Conservation (phyloP, 2,888 invertebrate genomes). For the Alviniconcha strummeri region DNA sequence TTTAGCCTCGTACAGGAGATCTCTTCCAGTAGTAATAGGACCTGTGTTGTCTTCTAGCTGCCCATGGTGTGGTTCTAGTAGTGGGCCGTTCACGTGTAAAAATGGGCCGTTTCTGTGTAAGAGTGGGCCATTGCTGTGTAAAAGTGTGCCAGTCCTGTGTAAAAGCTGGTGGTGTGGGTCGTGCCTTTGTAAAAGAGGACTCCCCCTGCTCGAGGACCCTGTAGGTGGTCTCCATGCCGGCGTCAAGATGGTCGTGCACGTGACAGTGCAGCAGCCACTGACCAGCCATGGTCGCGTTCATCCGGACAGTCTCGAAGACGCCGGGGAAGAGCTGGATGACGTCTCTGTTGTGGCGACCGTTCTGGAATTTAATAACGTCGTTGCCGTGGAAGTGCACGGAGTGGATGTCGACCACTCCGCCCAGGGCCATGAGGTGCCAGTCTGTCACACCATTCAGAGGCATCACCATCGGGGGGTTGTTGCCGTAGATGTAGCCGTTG, state of each 20-base stretch:
- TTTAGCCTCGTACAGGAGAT: too few relatives aligned
- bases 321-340: constrained; percentile 39
- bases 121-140: too few relatives aligned
- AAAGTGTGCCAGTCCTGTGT: too few relatives aligned
- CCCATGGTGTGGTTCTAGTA: too few relatives aligned
- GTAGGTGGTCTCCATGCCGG: constrained; percentile 40
- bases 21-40: too few relatives aligned
- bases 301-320: constrained; percentile 29
- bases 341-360: constrained; percentile 33
- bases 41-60: too few relatives aligned
- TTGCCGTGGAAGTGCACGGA: constrained; percentile 43
- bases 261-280: constrained; percentile 56
- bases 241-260: constrained; percentile 52
- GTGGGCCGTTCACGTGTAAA: too few relatives aligned
- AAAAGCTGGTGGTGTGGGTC: too few relatives aligned
- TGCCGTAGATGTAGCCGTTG: constrained; percentile 52
- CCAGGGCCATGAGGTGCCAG: constrained; percentile 43
- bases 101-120: too few relatives aligned
- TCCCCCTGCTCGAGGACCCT: not conserved
- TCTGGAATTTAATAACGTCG: constrained; percentile 25
- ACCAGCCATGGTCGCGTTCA: constrained; percentile 51
- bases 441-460: constrained; percentile 22
- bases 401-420: constrained; percentile 42
- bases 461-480: constrained; percentile 42
- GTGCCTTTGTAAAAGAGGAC: too few relatives aligned